Base-by-base conservation (phyloP, 2,797 vertebrate species). In the Siniperca undulata region DNA sequence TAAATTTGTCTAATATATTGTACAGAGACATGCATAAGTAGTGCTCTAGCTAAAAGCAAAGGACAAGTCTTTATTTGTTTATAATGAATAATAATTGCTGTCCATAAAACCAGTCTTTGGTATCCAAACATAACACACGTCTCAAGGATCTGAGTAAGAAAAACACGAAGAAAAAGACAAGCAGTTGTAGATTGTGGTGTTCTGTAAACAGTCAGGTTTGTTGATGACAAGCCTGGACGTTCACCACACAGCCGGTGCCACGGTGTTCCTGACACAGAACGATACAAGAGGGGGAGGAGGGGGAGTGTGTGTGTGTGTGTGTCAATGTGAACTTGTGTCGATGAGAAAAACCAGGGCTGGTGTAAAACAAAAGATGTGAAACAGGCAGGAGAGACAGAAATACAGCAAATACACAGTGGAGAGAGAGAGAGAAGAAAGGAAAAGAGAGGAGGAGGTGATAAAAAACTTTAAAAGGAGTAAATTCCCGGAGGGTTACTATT, bases 401-500 rank as follows among this genome's bases (percentile, higher is more conserved):
- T 8, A 52, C 16, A 77, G 55, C 17, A 52, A 61, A 82, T 22
- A 73, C 2, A 55, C 16, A 79, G 30, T 20, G 19, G 12, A 64
- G 11, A n/a, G 13, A 13, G 13, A 13, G 40, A 14, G 48, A 62
- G 70, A 64, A 67, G 19, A 67, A 42, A 78, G 30, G 59, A 50
- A 52, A 22, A 44, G 10, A 69, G 46, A 46, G 70, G 80, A 66
- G 66, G 72, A 8, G 79, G 58, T 65, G 81, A 88, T 59, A 83
- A 87, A 78, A 87, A 85, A 83, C 75, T 84, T 92, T 84, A 78
- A 93, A 90, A 91, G 80, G 80, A 90, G 86, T 82, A 84, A 84
- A 93, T 92, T 95, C 94, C 89, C 89, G 0, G 81, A 92, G 91
- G 86, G 92, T 91, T 95, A 82, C 94, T 96, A 95, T 95, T 95